phyloP scores from a whole-genome alignment of 2,113 vertebrate genomes.

The Hassar affinis region DNA sequence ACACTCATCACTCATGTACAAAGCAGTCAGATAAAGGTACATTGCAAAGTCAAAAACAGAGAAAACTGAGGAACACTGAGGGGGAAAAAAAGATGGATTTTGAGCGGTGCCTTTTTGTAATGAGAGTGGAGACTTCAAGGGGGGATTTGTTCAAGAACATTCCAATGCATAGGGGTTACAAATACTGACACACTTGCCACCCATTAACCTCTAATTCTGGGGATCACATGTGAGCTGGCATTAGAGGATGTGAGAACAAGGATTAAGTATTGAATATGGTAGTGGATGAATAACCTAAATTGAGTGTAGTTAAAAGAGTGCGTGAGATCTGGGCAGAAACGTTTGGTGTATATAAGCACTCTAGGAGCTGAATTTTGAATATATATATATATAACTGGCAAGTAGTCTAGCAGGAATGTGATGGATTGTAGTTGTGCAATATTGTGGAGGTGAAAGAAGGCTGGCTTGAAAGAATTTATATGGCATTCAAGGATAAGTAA shows the following conservation, averaged over 20 bases:
- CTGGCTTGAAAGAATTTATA: neutral
- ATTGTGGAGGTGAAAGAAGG: neutral
- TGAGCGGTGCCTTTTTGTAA: neutral
- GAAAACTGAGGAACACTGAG: neutral
- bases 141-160: neutral
- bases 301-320: neutral
- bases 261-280: neutral
- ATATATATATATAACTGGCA: neutral
- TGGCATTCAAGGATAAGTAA: neutral
- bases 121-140: neutral
- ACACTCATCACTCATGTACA: neutral
- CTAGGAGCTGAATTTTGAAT: neutral
- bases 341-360: neutral
- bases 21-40: neutral
- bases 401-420: neutral
- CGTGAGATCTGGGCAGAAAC: neutral
- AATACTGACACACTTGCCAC: neutral
- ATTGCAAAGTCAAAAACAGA: neutral
- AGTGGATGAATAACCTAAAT: neutral
- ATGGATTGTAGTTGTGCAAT: neutral
- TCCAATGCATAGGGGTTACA: neutral
- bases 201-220: neutral
- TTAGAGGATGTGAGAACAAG: neutral
- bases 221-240: neutral
- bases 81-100: neutral